Evolutionary conservation across 23 tunicate genomes (phyloP).

Genomic region (Ciona savignyi): DNA sequence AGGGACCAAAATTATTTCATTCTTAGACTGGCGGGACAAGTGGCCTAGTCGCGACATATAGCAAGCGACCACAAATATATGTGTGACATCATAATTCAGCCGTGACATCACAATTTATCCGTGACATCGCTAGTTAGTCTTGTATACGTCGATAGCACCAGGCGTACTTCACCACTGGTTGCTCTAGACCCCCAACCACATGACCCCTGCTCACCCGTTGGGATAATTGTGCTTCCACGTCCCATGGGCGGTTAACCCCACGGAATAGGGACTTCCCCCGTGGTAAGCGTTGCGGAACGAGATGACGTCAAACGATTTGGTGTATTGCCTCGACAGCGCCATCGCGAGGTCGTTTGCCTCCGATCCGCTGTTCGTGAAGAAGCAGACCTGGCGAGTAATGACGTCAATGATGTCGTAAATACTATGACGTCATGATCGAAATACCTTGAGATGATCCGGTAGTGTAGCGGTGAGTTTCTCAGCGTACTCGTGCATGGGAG

Average conservation of each 20-base stretch:
- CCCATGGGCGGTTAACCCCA: slow-evolving; percentile 88
- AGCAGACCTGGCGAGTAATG: slow-evolving; percentile 56
- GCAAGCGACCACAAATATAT: not conserved
- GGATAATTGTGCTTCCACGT: slow-evolving; percentile 87
- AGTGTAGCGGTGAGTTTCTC: slow-evolving; percentile 70
- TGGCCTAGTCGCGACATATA: not conserved
- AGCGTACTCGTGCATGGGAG: slow-evolving; percentile 82
- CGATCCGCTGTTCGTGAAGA: slow-evolving; percentile 96
- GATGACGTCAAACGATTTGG: slow-evolving; percentile 76
- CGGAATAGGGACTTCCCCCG: slow-evolving; percentile 90
- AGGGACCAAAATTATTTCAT: too few species aligned
- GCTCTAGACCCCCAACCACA: not conserved
- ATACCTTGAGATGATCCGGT: slow-evolving; percentile 80
- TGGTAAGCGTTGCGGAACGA: slow-evolving; percentile 91
- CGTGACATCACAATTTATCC: too few species aligned
- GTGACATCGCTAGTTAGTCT: too few species aligned
- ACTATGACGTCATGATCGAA: not conserved
- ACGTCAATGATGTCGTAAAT: too few species aligned
- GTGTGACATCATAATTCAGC: not conserved
- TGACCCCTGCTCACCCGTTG: slow-evolving; percentile 49
- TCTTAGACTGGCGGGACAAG: too few species aligned
- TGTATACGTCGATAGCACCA: too few species aligned
- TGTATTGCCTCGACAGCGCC: slow-evolving; percentile 73
- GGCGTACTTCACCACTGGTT: not conserved
- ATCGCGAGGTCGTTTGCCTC: slow-evolving; percentile 98